Evolutionary conservation across 2,888 invertebrate species (phyloP).

Genomic region (Notodonta ziczac): DNA sequence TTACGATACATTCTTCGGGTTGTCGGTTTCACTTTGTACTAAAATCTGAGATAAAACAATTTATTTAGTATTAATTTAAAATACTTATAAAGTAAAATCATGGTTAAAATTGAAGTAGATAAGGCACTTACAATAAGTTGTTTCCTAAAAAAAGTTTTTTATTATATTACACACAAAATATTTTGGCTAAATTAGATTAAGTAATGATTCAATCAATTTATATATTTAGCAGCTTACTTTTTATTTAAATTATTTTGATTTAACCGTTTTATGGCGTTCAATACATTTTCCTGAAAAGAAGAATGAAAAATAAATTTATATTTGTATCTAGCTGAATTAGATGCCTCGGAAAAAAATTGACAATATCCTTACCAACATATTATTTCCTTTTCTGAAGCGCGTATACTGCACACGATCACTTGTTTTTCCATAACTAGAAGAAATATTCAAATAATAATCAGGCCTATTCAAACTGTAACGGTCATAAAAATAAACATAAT

Average conservation of each 20-base stretch:
- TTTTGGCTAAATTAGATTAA: too few relatives aligned
- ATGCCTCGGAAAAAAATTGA: too few relatives aligned
- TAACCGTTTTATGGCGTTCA: constrained; percentile 12
- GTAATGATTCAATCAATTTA: too few relatives aligned
- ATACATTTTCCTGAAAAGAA: constrained; percentile 19
- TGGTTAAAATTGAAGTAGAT: too few relatives aligned
- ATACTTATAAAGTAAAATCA: constrained; percentile 4
- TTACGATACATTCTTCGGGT: background rate
- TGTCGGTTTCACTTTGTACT: background rate
- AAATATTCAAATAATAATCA: background rate
- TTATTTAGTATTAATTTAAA: background rate
- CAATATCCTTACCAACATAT: constrained; percentile 21
- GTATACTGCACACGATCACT: constrained; percentile 41
- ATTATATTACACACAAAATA: background rate
- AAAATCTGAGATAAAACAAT: background rate
- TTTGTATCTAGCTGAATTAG: background rate
- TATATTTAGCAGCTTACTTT: constrained; percentile 10
- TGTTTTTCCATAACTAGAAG: constrained; percentile 48
- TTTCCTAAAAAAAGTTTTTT: constrained; percentile 6
- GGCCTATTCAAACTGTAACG: too few relatives aligned
- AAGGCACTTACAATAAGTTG: constrained; percentile 12
- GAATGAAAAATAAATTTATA: constrained; percentile 6
- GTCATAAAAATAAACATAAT: too few relatives aligned
- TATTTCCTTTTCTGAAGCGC: constrained; percentile 46
- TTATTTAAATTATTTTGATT: constrained; percentile 2